Evolutionary conservation across 2,113 vertebrate species (phyloP).

Genomic region (Centropristis striata): DNA sequence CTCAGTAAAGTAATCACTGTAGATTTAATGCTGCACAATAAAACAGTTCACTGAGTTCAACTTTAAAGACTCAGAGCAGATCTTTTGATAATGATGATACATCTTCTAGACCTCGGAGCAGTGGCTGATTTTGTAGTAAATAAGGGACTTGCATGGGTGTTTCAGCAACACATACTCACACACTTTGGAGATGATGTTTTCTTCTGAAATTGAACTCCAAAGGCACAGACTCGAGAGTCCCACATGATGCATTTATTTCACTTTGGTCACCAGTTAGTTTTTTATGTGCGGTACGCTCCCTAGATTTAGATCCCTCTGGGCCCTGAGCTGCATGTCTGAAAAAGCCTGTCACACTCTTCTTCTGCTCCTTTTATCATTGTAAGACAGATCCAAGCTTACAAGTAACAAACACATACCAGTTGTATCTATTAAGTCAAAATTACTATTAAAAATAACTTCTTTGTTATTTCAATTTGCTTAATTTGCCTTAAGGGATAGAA

Average conservation of each 20-base stretch:
- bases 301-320: background rate
- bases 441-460: background rate
- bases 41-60: slow-evolving; percentile 54
- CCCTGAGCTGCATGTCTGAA: background rate
- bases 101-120: background rate
- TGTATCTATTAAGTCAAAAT: background rate
- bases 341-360: background rate
- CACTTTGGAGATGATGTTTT: slow-evolving; percentile 13
- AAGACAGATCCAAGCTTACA: background rate
- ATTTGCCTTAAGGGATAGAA: background rate
- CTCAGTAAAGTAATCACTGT: slow-evolving; percentile 59
- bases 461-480: background rate
- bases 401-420: background rate
- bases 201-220: slow-evolving; percentile 1
- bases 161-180: background rate
- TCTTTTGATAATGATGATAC: background rate
- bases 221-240: background rate
- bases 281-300: background rate
- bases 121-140: background rate
- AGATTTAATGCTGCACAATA: slow-evolving; percentile 35
- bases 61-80: background rate
- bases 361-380: background rate
- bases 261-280: slow-evolving; percentile 5
- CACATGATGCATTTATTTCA: slow-evolving; percentile 3
- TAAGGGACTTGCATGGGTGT: background rate